Percentiles rank a stretch among this genome's conserved stretches.
Conservation (phyloP, 1,140 invertebrate genomes). For the Drosophila sproati region DNA sequence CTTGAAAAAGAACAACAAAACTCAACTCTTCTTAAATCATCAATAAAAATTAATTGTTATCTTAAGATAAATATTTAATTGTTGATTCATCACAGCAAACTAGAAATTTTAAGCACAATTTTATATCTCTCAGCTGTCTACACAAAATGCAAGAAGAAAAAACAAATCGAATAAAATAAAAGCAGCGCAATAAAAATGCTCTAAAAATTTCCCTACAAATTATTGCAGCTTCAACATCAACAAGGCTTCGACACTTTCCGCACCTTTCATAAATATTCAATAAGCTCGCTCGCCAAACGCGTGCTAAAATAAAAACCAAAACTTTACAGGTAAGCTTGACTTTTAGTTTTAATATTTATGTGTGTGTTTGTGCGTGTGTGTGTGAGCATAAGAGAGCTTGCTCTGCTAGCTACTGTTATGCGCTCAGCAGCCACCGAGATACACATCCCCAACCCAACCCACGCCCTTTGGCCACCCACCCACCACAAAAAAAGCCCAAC, state of each 20-base stretch:
- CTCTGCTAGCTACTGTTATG: constrained; percentile 42
- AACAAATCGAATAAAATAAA: constrained; percentile 4
- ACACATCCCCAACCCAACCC: constrained; percentile 31
- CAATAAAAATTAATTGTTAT: constrained; percentile 3
- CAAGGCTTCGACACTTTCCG: constrained; percentile 29
- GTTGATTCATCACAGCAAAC: constrained; percentile 1
- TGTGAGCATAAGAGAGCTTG: constrained; percentile 41
- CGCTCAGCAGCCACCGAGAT: constrained; percentile 40
- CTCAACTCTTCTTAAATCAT: background rate
- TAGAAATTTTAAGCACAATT: background rate
- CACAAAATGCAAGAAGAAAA: constrained; percentile 11
- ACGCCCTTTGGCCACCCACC: constrained; percentile 50
- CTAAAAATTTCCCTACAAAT: constrained; percentile 63
- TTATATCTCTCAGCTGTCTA: constrained; percentile 6
- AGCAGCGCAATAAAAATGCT: constrained; percentile 38
- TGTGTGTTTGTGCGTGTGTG: constrained; percentile 20
- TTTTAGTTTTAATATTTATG: constrained; percentile 50
- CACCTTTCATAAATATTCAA: constrained; percentile 59
- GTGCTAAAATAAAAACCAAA: constrained; percentile 47
- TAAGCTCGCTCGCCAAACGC: constrained; percentile 47
- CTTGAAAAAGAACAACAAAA: constrained; percentile 28
- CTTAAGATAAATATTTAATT: background rate
- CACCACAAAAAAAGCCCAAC: constrained; percentile 20
- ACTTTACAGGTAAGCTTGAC: constrained; percentile 73
- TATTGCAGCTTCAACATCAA: constrained; percentile 46